Conservation (phyloP, 2,888 invertebrate genomes). For the Drosophila kambysellisi region DNA sequence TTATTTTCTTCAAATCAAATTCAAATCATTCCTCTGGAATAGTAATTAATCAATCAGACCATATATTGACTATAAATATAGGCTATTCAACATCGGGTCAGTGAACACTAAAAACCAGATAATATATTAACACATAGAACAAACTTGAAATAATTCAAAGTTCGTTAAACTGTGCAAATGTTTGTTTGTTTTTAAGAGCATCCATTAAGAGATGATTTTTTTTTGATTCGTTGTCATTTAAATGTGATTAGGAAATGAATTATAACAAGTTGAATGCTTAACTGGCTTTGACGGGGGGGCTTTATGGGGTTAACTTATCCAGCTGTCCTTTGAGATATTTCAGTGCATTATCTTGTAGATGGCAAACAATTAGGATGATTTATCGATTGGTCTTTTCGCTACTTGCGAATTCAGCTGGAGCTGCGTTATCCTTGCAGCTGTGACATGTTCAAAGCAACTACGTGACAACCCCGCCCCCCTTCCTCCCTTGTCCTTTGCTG, state of each 20-base stretch:
- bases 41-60: neutral
- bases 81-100: constrained; percentile 28
- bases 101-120: constrained; percentile 29
- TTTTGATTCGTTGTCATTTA: constrained; percentile 29
- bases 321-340: constrained; percentile 3
- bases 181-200: constrained; percentile 17
- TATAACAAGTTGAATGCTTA: neutral
- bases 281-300: neutral
- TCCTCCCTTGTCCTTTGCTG: neutral
- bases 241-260: constrained; percentile 2
- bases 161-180: constrained; percentile 37
- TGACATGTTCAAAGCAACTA: constrained; percentile 60
- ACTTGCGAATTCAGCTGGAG: constrained; percentile 11
- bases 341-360: constrained; percentile 52
- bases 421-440: constrained; percentile 61
- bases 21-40: neutral
- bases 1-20: neutral
- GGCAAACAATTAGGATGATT: constrained; percentile 71
- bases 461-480: constrained; percentile 47
- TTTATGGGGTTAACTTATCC: neutral
- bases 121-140: constrained; percentile 55
- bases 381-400: constrained; percentile 61
- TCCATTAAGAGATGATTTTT: constrained; percentile 37
- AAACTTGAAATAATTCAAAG: constrained; percentile 14
- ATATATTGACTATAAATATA: neutral